Percentiles rank a stretch among this genome's conserved stretches.
phyloP scores from a whole-genome alignment of 2,888 invertebrate species.

The Aspidiotus destructor region DNA sequence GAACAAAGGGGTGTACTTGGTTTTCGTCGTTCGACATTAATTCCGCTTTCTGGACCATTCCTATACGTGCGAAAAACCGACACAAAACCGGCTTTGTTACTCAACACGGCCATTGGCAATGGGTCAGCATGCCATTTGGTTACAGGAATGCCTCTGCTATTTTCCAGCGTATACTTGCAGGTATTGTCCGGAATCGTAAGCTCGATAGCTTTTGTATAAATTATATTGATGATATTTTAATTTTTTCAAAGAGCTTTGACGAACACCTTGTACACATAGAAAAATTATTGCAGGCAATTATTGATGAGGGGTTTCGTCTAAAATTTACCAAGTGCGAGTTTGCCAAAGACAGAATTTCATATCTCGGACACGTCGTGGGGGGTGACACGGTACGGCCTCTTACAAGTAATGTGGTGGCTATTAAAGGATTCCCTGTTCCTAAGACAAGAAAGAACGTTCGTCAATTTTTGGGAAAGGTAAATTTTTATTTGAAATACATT shows the following conservation, averaged over 20 bases:
- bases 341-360: neutral
- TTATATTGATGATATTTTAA: neutral
- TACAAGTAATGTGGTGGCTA: constrained; percentile 21
- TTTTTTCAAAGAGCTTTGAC: constrained; percentile 36
- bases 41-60: too few species aligned
- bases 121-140: too few species aligned
- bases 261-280: constrained; percentile 36
- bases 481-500: constrained; percentile 31
- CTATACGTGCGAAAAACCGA: too few species aligned
- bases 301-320: constrained; percentile 21
- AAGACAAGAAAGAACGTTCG: constrained; percentile 24
- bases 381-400: constrained; percentile 22
- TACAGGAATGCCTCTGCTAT: too few species aligned
- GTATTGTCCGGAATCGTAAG: neutral
- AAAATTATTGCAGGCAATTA: constrained; percentile 35
- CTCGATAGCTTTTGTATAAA: neutral
- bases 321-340: constrained; percentile 11
- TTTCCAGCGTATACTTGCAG: too few species aligned
- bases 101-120: too few species aligned
- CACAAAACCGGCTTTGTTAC: too few species aligned
- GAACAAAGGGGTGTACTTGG: too few species aligned
- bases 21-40: too few species aligned
- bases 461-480: constrained; percentile 31
- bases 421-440: constrained; percentile 20
- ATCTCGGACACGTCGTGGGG: constrained; percentile 23